Conservation (phyloP, 2,888 invertebrate genomes). For the Capitulum mitella region DNA sequence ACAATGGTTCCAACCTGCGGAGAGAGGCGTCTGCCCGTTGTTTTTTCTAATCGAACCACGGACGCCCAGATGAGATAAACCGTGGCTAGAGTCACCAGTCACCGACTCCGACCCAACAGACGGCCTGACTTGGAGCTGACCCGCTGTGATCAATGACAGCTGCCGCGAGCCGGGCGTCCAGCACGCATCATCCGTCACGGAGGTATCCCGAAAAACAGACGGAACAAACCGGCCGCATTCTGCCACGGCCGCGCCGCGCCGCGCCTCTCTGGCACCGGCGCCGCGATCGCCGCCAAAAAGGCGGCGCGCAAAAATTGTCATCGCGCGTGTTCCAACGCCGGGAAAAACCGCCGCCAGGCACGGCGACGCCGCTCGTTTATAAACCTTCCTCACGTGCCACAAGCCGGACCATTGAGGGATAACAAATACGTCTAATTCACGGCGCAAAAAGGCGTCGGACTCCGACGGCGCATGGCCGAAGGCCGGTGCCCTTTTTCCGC, state of each 20-base stretch:
- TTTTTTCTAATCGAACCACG: no score
- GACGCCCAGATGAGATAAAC: no score
- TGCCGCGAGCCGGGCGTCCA: no score
- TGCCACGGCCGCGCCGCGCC: background rate
- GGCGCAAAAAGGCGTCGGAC: background rate
- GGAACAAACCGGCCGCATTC: background rate
- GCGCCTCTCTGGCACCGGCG: background rate
- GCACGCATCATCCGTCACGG: constrained; percentile 17
- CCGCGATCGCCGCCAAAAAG: background rate
- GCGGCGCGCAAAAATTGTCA: background rate
- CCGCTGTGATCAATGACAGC: constrained; percentile 1
- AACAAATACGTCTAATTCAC: constrained; percentile 17
- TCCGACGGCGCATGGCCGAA: background rate
- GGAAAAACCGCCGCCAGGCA: background rate
- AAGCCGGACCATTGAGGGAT: background rate
- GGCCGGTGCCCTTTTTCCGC: background rate
- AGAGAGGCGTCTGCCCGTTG: no score
- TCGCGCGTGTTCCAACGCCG: background rate
- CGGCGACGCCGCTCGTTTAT: background rate
- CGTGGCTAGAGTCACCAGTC: no score
- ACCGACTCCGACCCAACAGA: no score
- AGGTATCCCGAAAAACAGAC: no score
- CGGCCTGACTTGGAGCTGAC: no score
- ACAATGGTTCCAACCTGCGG: no score
- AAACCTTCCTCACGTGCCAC: background rate